Conservation (phyloP, 2,888 invertebrate genomes). For the Onthophagus sagittarius region DNA sequence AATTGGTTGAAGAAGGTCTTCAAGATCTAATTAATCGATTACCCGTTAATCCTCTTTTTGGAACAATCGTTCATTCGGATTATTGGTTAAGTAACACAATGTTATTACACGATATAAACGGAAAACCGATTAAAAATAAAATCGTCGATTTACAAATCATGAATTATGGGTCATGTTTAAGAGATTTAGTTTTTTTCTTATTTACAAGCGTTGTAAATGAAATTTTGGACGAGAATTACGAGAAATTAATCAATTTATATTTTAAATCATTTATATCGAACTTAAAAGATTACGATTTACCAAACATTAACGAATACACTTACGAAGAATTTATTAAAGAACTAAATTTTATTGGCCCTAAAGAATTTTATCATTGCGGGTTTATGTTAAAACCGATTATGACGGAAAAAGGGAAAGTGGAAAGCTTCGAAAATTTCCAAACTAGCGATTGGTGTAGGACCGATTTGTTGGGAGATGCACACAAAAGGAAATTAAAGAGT, state of each 20-base stretch:
- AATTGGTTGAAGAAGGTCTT: slow-evolving; percentile 29
- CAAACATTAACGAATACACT: slow-evolving; percentile 40
- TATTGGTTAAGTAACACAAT: slow-evolving; percentile 62
- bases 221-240: slow-evolving; percentile 48
- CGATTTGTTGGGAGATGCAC: slow-evolving; percentile 42
- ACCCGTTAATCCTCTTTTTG: slow-evolving; percentile 50
- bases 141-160: slow-evolving; percentile 60
- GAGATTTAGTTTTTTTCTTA: slow-evolving; percentile 56
- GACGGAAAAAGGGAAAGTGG: slow-evolving; percentile 48
- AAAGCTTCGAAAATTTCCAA: slow-evolving; percentile 48
- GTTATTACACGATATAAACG: slow-evolving; percentile 50
- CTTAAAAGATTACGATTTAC: slow-evolving; percentile 44
- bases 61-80: slow-evolving; percentile 55
- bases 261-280: slow-evolving; percentile 50
- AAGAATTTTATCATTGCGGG: slow-evolving; percentile 50
- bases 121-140: slow-evolving; percentile 51
- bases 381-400: slow-evolving; percentile 52
- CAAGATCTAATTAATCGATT: slow-evolving; percentile 30
- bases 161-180: slow-evolving; percentile 50
- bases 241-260: slow-evolving; percentile 53
- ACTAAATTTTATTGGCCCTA: slow-evolving; percentile 45
- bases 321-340: slow-evolving; percentile 49
- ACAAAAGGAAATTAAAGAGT: slow-evolving; percentile 41
- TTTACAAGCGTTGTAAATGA: slow-evolving; percentile 52
- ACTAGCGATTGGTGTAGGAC: slow-evolving; percentile 44